Percentiles rank a stretch among this genome's conserved stretches.
Conservation (phyloP, 53 echinoderm and acorn worm genomes). For the Paracentrotus lividus region DNA sequence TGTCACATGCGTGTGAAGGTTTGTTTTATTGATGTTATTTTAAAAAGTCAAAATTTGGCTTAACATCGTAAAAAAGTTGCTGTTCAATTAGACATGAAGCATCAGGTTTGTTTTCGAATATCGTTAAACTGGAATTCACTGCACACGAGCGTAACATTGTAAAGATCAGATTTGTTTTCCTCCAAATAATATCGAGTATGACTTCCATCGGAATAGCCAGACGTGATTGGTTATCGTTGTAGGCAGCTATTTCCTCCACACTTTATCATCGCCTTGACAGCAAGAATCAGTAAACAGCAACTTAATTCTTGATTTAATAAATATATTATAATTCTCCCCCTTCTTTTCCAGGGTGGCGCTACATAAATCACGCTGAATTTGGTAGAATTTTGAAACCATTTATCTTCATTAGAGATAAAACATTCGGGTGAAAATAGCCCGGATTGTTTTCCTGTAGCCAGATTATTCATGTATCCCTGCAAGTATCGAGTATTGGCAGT, state of each 20-base stretch:
- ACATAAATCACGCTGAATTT: constrained; percentile 18
- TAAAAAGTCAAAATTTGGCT: too few relatives aligned
- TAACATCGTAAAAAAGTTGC: too few relatives aligned
- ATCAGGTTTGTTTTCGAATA: too few relatives aligned
- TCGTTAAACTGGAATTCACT: not conserved
- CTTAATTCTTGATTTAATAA: constrained; percentile 17
- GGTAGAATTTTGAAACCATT: not conserved
- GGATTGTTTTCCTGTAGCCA: not conserved
- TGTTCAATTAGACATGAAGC: too few relatives aligned
- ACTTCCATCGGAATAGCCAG: not conserved
- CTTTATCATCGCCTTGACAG: constrained; percentile 7
- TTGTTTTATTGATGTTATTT: too few relatives aligned
- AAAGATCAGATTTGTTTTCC: not conserved
- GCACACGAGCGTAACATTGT: not conserved
- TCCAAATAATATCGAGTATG: not conserved
- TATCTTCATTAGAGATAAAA: not conserved
- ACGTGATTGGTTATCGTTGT: not conserved
- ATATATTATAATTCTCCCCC: not conserved
- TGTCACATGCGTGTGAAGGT: too few relatives aligned
- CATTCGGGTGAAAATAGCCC: not conserved
- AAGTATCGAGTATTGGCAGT: not conserved
- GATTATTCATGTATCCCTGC: not conserved
- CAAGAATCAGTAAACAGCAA: not conserved
- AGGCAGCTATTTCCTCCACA: not conserved
- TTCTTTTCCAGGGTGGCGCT: not conserved